Percentiles rank a stretch among this genome's conserved stretches.
These are phyloP conservation scores for Pandemis corylana DNA, from an alignment of 2,888 invertebrate genomes.

Conservation along the genomic window DNA sequence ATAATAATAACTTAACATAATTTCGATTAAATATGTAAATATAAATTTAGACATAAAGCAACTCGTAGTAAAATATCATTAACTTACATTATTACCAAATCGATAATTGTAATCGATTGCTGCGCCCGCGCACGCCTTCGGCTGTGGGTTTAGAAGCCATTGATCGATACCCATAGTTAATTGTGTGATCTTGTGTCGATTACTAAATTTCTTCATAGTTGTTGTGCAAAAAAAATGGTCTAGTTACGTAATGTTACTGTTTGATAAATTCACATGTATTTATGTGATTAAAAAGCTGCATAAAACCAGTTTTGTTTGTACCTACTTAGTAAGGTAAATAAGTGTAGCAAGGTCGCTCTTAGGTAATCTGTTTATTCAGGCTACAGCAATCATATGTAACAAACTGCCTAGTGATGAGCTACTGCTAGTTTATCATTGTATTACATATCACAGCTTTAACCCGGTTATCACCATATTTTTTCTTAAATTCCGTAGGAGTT, in stretches of 20 bases:
- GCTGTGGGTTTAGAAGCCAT: constrained; percentile 29
- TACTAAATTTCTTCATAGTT: constrained; percentile 20
- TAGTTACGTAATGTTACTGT: not conserved
- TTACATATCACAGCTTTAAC: no score
- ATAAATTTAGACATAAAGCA: not conserved
- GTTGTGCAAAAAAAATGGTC: constrained; percentile 9
- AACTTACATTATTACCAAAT: constrained; percentile 25
- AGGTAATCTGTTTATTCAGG: not conserved
- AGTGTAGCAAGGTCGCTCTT: not conserved
- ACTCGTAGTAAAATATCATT: constrained; percentile 24
- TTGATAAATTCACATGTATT: not conserved
- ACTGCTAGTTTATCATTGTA: not conserved
- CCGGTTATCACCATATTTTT: no score
- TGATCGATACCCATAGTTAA: constrained; percentile 13
- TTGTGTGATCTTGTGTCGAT: constrained; percentile 23
- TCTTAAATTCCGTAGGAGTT: no score
- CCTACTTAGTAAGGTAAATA: not conserved
- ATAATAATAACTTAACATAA: no score
- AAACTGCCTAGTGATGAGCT: not conserved
- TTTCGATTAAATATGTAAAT: no score
- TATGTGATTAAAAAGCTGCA: not conserved
- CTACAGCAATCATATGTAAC: not conserved
- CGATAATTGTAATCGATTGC: constrained; percentile 54
- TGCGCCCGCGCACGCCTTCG: constrained; percentile 59
- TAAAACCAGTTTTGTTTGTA: not conserved